A percentile compares a stretch with the other conserved stretches of the same genome.
Evolutionary conservation across 2,888 invertebrate species (phyloP).

Genomic region (Augiades crinisus): DNA sequence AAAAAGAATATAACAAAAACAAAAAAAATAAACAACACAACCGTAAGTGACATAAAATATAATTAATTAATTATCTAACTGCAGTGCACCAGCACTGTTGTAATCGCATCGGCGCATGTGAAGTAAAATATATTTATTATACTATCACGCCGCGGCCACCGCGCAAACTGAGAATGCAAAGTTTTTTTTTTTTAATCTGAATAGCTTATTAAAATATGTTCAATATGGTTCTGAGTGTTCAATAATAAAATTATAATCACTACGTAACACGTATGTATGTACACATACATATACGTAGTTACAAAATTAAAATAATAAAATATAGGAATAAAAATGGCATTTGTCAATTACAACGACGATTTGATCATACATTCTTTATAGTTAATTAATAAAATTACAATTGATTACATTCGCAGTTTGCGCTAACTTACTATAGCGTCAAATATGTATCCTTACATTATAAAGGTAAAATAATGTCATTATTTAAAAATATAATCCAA

Average conservation of each 20-base stretch:
- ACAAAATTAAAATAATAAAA: constrained; percentile 9
- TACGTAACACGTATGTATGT: too few relatives aligned
- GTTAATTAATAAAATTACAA: constrained; percentile 1
- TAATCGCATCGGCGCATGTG: constrained; percentile 32
- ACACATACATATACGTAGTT: too few relatives aligned
- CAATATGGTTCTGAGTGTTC: too few relatives aligned
- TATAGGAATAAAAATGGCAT: neutral
- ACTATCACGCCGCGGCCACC: neutral
- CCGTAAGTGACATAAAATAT: constrained; percentile 55
- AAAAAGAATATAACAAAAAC: constrained; percentile 74
- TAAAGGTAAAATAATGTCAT: constrained; percentile 8
- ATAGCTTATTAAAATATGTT: constrained; percentile 2
- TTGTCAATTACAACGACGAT: neutral
- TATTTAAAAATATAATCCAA: constrained; percentile 15
- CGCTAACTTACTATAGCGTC: neutral
- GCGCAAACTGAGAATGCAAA: constrained; percentile 23
- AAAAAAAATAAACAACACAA: constrained; percentile 80
- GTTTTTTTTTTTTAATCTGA: constrained; percentile 24
- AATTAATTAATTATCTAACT: constrained; percentile 55
- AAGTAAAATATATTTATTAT: constrained; percentile 27
- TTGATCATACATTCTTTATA: neutral
- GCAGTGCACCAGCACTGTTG: constrained; percentile 53
- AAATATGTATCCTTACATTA: neutral
- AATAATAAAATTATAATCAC: neutral
- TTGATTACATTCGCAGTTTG: constrained; percentile 15